phyloP scores from a whole-genome alignment of 2,113 vertebrate genomes.

The Antidorcas marsupialis region DNA sequence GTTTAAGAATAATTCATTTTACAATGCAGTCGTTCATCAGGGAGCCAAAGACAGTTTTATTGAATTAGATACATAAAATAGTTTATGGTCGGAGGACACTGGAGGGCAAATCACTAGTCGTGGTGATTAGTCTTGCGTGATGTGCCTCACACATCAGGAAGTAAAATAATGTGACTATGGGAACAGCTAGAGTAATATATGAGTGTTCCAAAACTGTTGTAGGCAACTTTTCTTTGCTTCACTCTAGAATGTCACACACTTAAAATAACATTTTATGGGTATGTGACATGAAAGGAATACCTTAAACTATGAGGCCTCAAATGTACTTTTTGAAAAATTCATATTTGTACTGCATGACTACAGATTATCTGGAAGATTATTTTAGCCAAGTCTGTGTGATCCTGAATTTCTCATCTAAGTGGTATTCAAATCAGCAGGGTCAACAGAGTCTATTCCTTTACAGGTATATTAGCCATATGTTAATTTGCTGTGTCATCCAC shows the following conservation, averaged over 20 bases:
- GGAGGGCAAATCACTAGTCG: conserved; percentile 54
- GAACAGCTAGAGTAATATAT: conserved; percentile 28
- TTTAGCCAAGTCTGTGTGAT: neutral
- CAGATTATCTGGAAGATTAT: neutral
- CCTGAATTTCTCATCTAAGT: neutral
- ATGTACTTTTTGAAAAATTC: neutral
- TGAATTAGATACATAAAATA: conserved; percentile 59
- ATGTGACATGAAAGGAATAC: conserved; percentile 9
- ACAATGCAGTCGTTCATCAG: conserved; percentile 42
- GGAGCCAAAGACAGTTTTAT: conserved; percentile 57
- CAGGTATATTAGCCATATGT: neutral
- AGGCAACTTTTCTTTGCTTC: conserved; percentile 40
- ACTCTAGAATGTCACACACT: conserved; percentile 16
- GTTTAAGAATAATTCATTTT: conserved; percentile 57
- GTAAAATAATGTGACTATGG: conserved; percentile 56
- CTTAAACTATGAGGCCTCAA: neutral
- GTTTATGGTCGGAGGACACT: conserved; percentile 58
- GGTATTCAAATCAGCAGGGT: neutral
- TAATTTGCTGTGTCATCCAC: neutral
- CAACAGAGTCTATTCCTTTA: neutral
- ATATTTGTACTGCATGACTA: neutral
- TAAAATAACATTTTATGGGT: conserved; percentile 42
- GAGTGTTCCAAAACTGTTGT: neutral
- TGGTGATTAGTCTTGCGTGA: conserved; percentile 50
- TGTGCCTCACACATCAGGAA: conserved; percentile 45